phyloP scores from a whole-genome alignment of 2,888 invertebrate species.

The Julus scandinavius region DNA sequence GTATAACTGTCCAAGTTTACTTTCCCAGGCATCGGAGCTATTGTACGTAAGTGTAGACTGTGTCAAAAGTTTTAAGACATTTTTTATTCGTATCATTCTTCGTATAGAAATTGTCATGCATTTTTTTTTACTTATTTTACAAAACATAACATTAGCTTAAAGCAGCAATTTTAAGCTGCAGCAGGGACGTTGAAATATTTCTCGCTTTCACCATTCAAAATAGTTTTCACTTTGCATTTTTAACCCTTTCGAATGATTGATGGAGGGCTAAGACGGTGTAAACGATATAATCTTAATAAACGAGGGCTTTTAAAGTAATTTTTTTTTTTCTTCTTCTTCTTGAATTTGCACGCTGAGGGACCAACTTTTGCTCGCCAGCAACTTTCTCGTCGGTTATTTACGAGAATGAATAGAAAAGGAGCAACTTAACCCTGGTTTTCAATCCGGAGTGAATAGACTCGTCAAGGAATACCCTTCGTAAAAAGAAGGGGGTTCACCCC shows the following conservation, averaged over 20 bases:
- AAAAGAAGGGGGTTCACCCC: constrained; percentile 17
- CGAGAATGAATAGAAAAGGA: constrained; percentile 37
- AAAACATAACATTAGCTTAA: constrained; percentile 28
- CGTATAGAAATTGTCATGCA: not conserved
- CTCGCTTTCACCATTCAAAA: not conserved
- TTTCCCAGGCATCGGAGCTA: not conserved
- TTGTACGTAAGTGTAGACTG: not conserved
- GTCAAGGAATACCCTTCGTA: not conserved
- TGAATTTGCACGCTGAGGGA: not conserved
- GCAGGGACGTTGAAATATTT: not conserved
- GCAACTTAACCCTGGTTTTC: constrained; percentile 41
- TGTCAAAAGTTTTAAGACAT: not conserved
- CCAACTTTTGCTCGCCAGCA: not conserved
- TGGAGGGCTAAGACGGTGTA: constrained; percentile 29
- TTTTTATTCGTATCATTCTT: not conserved
- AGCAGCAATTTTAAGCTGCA: not conserved
- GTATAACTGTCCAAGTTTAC: not conserved
- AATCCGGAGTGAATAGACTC: constrained; percentile 17
- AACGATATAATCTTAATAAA: constrained; percentile 45
- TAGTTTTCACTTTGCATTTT: not conserved
- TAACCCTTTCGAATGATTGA: constrained; percentile 30
- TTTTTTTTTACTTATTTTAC: not conserved
- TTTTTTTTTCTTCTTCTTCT: not conserved
- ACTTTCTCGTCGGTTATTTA: constrained; percentile 7
- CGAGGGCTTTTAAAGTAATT: not conserved